Evolutionary conservation across 2,797 vertebrate genomes (phyloP), one percentile per base, ranked within the genome.

Genomic region (Psittacula echo): DNA sequence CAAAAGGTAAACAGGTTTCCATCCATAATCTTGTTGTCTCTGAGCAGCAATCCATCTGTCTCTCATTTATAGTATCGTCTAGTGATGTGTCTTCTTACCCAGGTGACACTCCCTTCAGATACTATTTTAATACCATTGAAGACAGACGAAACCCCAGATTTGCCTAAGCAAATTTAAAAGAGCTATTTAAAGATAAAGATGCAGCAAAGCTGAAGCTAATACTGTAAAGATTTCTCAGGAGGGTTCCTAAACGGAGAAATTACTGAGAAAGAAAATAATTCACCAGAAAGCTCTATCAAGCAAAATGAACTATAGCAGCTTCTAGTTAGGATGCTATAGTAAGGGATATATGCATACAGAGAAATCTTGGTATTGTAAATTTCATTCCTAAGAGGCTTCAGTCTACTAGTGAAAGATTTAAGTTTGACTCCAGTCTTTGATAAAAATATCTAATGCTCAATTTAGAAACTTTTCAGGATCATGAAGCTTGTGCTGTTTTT

Each of bases 41-140:
- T 82, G 87, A 92, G 85, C 95, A 94, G 89, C 87, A 95, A 94
- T 80, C 85, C 96, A 96, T 92, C 93, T 91, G 95, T 92, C 89
- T 95, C 66, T 97, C 72, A 75, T 72, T 56, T 87, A 88, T 50
- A 93, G 76, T 70, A 75, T 90, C 5, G 3, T 91, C 91, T 91
- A 77, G 92, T 90, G 79, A 72, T 85, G 65, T 83, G 74, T 91
- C 84, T 95, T 91, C 60, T 78, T 85, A 93, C 85, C 85, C 78
- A 91, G 74, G 94, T 83, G 84, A 83, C 75, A 51, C 64, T 90
- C 83, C 83, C 86, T 85, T 94, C 88, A 90, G 89, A 87, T 81
- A 73, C 68, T 72, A 81, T 93, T 90, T 95, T 95, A 96, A 84
- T 82, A 95, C 68, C 3, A 7, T 11, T 54, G 80, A 96, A 95